Base-by-base conservation (phyloP, 2,113 vertebrate species). In the Notechis scutatus region DNA sequence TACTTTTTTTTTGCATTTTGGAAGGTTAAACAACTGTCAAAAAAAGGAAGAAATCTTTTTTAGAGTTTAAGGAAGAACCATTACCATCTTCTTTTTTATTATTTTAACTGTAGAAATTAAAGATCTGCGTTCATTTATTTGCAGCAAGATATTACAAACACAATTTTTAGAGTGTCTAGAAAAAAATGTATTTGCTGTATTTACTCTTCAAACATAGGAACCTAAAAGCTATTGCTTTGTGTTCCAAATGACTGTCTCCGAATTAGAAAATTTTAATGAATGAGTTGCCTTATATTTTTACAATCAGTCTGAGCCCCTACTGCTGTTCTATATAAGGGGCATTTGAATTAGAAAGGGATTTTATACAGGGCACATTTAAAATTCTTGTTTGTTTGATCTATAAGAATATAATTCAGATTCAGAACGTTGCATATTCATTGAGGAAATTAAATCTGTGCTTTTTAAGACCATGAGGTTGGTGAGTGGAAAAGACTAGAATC, bases 311-410 rank as follows among this genome's bases (percentile, higher is more conserved):
- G 55, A 91, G 42, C 88, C 86, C 29, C 29, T 3, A 1, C 4
- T 9, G 0, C 89, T 93, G 52, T 14, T 95, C 57, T 64, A 85
- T 7, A 52, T 12, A 95, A 57, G 42, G 24, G 42, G 9, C 92
- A 69, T 93, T 95, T 64, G 92, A 23, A 74, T 91, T 69, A 88
- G 90, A 93, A 91, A 57, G 54, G 15, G 52, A 39, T 93, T 23
- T 57, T 50, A 47, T 92, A 3, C 1, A 0, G 6, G 14, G 52
- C 89, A 59, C 42, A 93, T 91, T 21, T 93, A 85, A 90, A 64
- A 61, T 74, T 86, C 10, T 89, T 93, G n/a, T 93, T 90, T 91
- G 88, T 91, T 90, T 94, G 95, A 57, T 29, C 64, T 91, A 74
- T 1, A 52, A 50, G 47, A 50, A 50, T 50, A 50, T 50, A 50